These are phyloP conservation scores for Diphyllodes magnificus DNA, from an alignment of 2,113 vertebrate genomes.

Conservation along the genomic window DNA sequence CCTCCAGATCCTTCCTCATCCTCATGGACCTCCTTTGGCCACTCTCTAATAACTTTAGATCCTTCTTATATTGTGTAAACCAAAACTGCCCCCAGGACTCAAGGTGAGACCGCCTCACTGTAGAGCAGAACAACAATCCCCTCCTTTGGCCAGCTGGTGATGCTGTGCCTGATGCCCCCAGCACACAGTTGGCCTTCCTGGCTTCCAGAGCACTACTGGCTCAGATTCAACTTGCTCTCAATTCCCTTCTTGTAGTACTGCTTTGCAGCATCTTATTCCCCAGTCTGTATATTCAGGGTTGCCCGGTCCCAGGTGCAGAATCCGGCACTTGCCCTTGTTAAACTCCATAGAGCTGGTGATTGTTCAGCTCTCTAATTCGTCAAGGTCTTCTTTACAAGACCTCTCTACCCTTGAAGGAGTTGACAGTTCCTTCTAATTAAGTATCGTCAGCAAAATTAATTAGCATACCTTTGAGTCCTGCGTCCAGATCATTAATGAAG, in stretches of 20 bases:
- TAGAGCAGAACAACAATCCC: background rate
- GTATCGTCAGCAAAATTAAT: background rate
- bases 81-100: background rate
- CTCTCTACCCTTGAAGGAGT: background rate
- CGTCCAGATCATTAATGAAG: background rate
- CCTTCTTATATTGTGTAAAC: background rate
- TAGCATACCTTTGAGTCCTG: background rate
- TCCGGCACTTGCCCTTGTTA: too few relatives aligned
- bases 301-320: background rate
- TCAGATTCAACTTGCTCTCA: background rate
- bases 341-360: background rate
- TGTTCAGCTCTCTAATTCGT: background rate
- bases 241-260: background rate
- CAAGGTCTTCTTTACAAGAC: background rate
- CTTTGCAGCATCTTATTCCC: background rate
- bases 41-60: background rate
- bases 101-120: rapidly evolving
- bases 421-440: background rate
- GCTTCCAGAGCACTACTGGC: background rate
- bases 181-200: rapidly evolving
- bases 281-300: background rate
- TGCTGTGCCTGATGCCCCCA: background rate
- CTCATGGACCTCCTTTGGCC: background rate
- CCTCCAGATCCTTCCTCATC: background rate
- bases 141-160: rapidly evolving